Percentiles rank a stretch among this genome's conserved stretches.
phyloP scores from a whole-genome alignment of 1,140 invertebrate genomes.

The Macrocentrus cingulum region DNA sequence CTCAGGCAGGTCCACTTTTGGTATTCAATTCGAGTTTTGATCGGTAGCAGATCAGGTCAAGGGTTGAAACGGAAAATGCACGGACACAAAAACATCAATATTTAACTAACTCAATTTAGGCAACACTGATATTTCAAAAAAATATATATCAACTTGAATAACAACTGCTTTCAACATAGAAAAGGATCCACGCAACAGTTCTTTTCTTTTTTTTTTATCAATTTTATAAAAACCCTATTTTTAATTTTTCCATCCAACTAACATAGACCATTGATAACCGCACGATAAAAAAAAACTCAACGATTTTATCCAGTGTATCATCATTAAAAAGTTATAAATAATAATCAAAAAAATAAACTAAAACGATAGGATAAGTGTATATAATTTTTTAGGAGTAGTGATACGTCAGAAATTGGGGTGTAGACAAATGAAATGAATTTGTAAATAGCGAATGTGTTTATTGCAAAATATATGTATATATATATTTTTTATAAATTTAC shows the following conservation, averaged over 20 bases:
- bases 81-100: constrained; percentile 59
- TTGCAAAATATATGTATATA: constrained; percentile 55
- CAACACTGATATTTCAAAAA: constrained; percentile 35
- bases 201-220: constrained; percentile 34
- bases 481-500: constrained; percentile 37
- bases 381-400: constrained; percentile 12
- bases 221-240: too few species aligned
- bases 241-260: too few species aligned
- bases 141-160: constrained; percentile 18
- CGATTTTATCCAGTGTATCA: too few species aligned
- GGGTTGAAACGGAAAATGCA: constrained; percentile 58
- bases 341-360: too few species aligned
- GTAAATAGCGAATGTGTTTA: constrained; percentile 58
- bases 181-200: constrained; percentile 15
- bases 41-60: constrained; percentile 53
- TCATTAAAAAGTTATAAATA: too few species aligned
- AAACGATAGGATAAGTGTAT: not conserved
- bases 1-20: constrained; percentile 90
- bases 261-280: too few species aligned
- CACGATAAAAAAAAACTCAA: too few species aligned
- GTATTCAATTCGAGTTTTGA: constrained; percentile 48
- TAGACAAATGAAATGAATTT: constrained; percentile 56
- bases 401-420: constrained; percentile 28
- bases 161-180: constrained; percentile 7
- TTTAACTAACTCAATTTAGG: constrained; percentile 47